Conservation (phyloP, 2,797 vertebrate species). For the Sebastes hopkinsi region DNA sequence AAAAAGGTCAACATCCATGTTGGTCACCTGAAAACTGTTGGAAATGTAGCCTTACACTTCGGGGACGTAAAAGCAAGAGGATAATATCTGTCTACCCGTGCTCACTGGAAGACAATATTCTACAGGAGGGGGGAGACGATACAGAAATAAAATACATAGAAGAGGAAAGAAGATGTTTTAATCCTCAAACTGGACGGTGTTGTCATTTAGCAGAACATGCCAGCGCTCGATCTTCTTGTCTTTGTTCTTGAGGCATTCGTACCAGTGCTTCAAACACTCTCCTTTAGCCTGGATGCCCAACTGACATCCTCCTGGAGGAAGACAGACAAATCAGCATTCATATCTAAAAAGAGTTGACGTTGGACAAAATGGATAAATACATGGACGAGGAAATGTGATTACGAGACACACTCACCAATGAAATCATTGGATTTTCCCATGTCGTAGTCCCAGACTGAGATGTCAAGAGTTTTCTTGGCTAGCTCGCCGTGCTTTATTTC, state of each 20-base stretch:
- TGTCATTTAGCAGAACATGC: slow-evolving; percentile 93
- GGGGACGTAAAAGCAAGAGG: slow-evolving; percentile 1
- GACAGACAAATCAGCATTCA: background rate
- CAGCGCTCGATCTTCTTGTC: slow-evolving; percentile 97
- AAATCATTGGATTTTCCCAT: slow-evolving; percentile 96
- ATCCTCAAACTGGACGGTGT: slow-evolving; percentile 88
- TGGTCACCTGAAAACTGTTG: too few species aligned
- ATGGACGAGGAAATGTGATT: background rate
- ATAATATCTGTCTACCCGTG: background rate
- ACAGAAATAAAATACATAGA: background rate
- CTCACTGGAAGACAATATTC: slow-evolving; percentile 21
- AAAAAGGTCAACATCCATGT: too few species aligned
- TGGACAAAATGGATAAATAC: background rate
- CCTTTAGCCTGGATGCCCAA: slow-evolving; percentile 95
- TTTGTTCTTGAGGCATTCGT: slow-evolving; percentile 97
- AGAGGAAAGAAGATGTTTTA: slow-evolving; percentile 21
- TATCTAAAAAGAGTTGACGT: too few species aligned
- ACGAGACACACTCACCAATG: slow-evolving; percentile 85
- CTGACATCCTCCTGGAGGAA: slow-evolving; percentile 89
- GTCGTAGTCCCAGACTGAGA: slow-evolving; percentile 98
- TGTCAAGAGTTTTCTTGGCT: slow-evolving; percentile 94
- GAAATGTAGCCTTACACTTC: background rate
- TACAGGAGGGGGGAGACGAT: background rate
- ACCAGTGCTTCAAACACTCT: slow-evolving; percentile 97
- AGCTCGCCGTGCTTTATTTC: slow-evolving; percentile 95